Evolutionary conservation across 2,888 invertebrate genomes (phyloP).

Genomic region (Podotricha telesiphe): DNA sequence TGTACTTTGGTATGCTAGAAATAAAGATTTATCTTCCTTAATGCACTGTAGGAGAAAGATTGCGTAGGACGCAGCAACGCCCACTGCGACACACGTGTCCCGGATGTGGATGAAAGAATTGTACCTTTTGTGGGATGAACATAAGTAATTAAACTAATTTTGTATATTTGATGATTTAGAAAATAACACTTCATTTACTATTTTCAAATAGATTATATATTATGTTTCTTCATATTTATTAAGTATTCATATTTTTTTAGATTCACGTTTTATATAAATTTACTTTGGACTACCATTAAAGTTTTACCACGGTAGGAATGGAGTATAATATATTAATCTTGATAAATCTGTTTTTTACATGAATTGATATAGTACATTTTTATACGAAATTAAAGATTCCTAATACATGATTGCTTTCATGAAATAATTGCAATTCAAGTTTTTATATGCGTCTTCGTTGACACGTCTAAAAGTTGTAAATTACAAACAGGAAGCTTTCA

Average conservation of each 20-base stretch:
- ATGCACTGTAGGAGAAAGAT: slow-evolving; percentile 21
- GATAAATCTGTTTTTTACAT: no score
- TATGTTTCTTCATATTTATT: no score
- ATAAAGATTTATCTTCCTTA: slow-evolving; percentile 5
- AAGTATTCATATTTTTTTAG: no score
- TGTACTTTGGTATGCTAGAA: not conserved
- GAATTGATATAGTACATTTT: no score
- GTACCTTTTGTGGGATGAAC: slow-evolving; percentile 40
- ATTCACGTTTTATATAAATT: no score
- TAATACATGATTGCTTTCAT: not conserved
- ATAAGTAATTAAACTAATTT: slow-evolving; percentile 77
- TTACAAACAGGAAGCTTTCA: slow-evolving; percentile 13
- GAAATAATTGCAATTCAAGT: not conserved
- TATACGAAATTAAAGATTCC: no score
- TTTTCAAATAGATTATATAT: not conserved
- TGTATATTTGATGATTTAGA: slow-evolving; percentile 16
- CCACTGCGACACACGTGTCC: slow-evolving; percentile 56
- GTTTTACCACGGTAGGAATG: no score
- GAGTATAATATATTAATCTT: no score
- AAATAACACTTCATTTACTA: not conserved
- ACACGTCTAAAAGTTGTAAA: not conserved
- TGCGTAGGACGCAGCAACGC: slow-evolving; percentile 44
- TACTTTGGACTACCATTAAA: no score
- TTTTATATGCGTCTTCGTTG: not conserved
- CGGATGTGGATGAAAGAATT: slow-evolving; percentile 52